A percentile compares a stretch with the other conserved stretches of the same genome.
Evolutionary conservation across 2,113 vertebrate species (phyloP).

Genomic region (Pogonocichla stellata): DNA sequence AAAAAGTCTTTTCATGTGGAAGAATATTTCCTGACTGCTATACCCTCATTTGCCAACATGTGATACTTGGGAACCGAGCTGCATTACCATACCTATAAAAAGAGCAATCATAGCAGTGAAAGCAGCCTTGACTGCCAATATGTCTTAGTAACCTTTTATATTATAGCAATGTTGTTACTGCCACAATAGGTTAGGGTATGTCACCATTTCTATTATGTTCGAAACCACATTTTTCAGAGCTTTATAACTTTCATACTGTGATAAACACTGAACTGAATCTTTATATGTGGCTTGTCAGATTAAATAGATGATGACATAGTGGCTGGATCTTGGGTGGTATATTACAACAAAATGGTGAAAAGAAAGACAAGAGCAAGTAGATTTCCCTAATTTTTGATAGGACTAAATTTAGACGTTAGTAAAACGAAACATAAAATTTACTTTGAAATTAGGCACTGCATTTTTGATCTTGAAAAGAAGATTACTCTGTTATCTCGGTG

Average conservation of each 20-base stretch:
- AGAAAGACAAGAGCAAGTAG: background rate
- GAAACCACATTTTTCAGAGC: slow-evolving; percentile 34
- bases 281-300: slow-evolving; percentile 36
- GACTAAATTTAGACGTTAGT: background rate
- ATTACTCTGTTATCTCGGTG: background rate
- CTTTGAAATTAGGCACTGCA: background rate
- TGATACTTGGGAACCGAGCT: background rate
- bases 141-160: slow-evolving; percentile 19
- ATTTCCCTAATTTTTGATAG: background rate
- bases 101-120: slow-evolving; percentile 14
- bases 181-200: slow-evolving; percentile 46
- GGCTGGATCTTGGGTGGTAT: background rate
- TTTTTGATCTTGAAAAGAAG: background rate
- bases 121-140: slow-evolving; percentile 17
- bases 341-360: background rate
- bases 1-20: background rate
- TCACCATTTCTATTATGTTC: slow-evolving; percentile 28
- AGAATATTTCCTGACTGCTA: background rate
- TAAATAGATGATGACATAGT: slow-evolving; percentile 42
- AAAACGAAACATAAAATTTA: background rate
- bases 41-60: background rate
- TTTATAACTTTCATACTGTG: slow-evolving; percentile 30
- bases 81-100: background rate
- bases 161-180: slow-evolving; percentile 13
- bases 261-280: slow-evolving; percentile 41